Base-by-base conservation (phyloP, 2,888 invertebrate species). In the Pheosia tremula region DNA sequence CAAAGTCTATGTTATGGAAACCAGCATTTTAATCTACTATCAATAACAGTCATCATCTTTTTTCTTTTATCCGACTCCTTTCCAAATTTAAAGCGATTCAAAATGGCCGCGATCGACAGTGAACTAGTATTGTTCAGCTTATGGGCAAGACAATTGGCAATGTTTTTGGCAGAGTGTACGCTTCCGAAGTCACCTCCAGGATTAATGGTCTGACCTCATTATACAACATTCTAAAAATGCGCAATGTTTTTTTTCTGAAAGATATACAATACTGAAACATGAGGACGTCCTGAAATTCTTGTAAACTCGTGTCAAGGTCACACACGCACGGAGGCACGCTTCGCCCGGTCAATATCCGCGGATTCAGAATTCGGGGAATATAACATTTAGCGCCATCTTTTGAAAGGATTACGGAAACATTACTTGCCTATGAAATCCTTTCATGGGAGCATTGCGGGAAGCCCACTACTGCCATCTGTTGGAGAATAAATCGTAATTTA, bases 231-330 rank as follows among this genome's bases (percentile, higher is more conserved):
- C 24, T 24, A 24, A 24, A 24, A 24, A 24, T 24, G 24, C 24
- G 24, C 24, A 24, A 1, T 24, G 24, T 24, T 24, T 24, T 24
- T 24, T 24, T 53, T n/a, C 52, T 24, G 47, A 13, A 24, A 24
- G 8, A 53, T 37, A 38, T 11, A 38, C 9, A 56, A 56, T 56
- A 9, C 41, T 41, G 10, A 41, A 56, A 50, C 41, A 56, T 56
- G 8, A 56, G 56, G 56, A 41, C 56, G 7, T 39, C 41, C 53
- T 53, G 41, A 56, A 56, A 56, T 47, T 13, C 55, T 24, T 49
- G 62, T 56, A 41, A 54, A 56, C 13, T 56, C 43, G 49, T 66
- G 60, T 56, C 66, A 76, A 52, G 39, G 49, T 37, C 47, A 45
- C 45, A 24, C 9, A 13, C 24, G 41, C 13, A 36, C 43, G 41